phyloP scores from a whole-genome alignment of 2,797 vertebrate genomes.

The Coendou prehensilis region DNA sequence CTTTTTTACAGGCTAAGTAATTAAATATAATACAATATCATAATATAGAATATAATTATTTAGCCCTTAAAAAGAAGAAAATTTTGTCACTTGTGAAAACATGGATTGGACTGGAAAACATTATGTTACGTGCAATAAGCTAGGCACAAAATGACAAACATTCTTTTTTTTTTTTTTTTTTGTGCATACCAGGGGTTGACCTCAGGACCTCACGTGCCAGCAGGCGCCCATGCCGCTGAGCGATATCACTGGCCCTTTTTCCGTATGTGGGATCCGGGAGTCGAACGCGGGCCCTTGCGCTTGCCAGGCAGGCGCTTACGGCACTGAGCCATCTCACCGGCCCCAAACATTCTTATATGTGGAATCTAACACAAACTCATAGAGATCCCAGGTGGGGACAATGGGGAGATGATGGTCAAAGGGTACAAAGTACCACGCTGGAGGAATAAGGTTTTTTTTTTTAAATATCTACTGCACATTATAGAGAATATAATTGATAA shows the following conservation, averaged over 20 bases:
- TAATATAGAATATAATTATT: neutral
- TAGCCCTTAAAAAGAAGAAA: neutral
- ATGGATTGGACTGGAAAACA: neutral
- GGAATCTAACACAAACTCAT: neutral
- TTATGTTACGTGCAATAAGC: neutral
- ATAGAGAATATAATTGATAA: neutral
- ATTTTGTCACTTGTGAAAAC: neutral
- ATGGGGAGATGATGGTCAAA: neutral
- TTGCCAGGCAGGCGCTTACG: too few species aligned
- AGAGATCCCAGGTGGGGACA: neutral
- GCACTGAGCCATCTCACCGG: too few species aligned
- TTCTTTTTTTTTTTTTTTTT: too few species aligned
- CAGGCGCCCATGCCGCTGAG: too few species aligned
- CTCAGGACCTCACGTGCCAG: too few species aligned
- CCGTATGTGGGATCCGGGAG: too few species aligned
- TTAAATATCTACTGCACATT: neutral
- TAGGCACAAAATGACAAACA: neutral
- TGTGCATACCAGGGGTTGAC: too few species aligned
- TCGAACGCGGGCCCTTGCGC: too few species aligned
- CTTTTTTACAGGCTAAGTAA: neutral
- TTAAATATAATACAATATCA: neutral
- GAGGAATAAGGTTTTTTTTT: neutral
- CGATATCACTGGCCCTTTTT: too few species aligned
- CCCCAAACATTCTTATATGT: too few species aligned
- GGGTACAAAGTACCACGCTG: neutral